Evolutionary conservation across 2,888 invertebrate species (phyloP).

Genomic region (Watsonalla binaria): DNA sequence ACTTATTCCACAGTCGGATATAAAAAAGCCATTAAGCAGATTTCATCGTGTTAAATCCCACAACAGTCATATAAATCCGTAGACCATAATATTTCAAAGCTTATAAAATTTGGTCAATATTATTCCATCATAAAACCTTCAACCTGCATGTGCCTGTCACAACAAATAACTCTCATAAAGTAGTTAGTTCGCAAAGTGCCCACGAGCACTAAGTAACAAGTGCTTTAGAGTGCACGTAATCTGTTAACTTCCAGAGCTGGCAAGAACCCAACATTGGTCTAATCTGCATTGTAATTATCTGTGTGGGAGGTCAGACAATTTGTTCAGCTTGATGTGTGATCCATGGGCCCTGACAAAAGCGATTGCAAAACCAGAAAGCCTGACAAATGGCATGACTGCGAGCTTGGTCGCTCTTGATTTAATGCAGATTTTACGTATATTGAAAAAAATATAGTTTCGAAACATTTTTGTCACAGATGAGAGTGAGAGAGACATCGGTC

Average conservation of each 20-base stretch:
- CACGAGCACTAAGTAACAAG: neutral
- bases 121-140: too few relatives aligned
- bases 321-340: constrained; percentile 17
- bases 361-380: neutral
- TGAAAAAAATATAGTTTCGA: too few relatives aligned
- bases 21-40: too few relatives aligned
- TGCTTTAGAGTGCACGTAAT: constrained; percentile 1
- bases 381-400: neutral
- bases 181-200: neutral
- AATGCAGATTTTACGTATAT: neutral
- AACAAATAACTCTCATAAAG: neutral
- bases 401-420: neutral
- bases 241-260: constrained; percentile 21
- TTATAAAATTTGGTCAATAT: too few relatives aligned
- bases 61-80: too few relatives aligned
- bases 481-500: too few relatives aligned
- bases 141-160: too few relatives aligned
- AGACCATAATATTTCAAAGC: too few relatives aligned
- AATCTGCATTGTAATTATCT: constrained; percentile 35
- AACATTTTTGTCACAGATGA: too few relatives aligned
- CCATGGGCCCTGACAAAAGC: neutral
- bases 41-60: too few relatives aligned
- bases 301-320: constrained; percentile 16
- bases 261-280: constrained; percentile 23
- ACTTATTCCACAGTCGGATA: too few relatives aligned